These are phyloP conservation scores for Benthosema pterotum DNA, from an alignment of 2,797 vertebrate species.

Conservation along the genomic window DNA sequence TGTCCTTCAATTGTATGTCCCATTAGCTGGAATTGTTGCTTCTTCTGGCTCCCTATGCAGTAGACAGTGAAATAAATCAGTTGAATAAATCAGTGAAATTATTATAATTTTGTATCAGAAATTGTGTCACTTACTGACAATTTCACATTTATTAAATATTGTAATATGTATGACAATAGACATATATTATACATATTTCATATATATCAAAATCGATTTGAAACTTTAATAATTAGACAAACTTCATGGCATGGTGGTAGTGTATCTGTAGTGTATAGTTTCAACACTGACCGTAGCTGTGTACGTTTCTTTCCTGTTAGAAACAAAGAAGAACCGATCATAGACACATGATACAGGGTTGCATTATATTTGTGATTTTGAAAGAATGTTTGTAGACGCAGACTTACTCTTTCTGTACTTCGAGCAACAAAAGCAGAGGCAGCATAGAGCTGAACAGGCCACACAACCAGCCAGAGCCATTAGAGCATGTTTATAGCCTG, in stretches of 20 bases:
- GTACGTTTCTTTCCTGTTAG: conserved; percentile 64
- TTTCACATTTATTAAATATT: neutral
- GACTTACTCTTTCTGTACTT: conserved; percentile 67
- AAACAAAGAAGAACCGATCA: conserved; percentile 22
- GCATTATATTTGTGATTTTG: neutral
- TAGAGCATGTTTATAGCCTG: conserved; percentile 65
- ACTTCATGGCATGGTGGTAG: conserved; percentile 1
- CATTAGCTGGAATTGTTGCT: conserved; percentile 22
- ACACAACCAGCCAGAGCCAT: conserved; percentile 55
- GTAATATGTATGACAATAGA: neutral
- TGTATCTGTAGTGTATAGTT: conserved; percentile 8
- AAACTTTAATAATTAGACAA: neutral
- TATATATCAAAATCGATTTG: too few relatives aligned
- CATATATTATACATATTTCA: too few relatives aligned
- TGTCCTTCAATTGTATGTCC: conserved; percentile 32
- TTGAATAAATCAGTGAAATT: too few relatives aligned
- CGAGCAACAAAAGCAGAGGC: conserved; percentile 62
- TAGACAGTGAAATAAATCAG: conserved; percentile 5
- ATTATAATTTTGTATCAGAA: neutral
- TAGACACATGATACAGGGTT: neutral
- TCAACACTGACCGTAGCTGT: conserved; percentile 67
- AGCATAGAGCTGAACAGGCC: conserved; percentile 40
- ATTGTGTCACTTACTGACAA: neutral
- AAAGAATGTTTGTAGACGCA: neutral
- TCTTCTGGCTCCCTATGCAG: conserved; percentile 50